Conservation (phyloP, 2,113 vertebrate species). For the Tychaedon coryphoeus region DNA sequence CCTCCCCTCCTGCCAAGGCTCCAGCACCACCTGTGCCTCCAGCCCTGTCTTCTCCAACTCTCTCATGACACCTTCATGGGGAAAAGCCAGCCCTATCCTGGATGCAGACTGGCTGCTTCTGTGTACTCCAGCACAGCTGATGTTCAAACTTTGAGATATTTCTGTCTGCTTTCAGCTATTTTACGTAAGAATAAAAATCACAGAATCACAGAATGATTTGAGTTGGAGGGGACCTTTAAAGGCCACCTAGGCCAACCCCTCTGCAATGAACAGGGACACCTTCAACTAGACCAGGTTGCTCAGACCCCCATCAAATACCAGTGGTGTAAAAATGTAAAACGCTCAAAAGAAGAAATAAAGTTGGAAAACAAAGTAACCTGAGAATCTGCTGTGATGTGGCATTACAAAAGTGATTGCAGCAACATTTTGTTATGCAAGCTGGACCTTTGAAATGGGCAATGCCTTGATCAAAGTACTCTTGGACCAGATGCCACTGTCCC, state of each 20-base stretch:
- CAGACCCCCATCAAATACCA: background rate
- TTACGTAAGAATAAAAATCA: background rate
- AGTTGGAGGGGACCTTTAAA: background rate
- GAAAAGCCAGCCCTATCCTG: background rate
- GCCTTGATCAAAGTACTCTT: background rate
- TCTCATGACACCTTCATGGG: background rate
- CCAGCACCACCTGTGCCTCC: background rate
- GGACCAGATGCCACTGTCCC: background rate
- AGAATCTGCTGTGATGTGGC: rapidly evolving
- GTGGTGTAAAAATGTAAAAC: background rate
- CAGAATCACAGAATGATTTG: background rate
- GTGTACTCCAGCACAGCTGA: background rate
- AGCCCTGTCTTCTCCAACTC: background rate
- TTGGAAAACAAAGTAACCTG: background rate
- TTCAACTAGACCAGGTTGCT: background rate
- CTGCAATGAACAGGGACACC: background rate
- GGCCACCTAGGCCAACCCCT: background rate
- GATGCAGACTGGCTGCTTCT: background rate
- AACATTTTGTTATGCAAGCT: background rate
- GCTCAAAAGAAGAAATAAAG: background rate
- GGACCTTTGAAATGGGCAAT: background rate
- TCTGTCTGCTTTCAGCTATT: background rate
- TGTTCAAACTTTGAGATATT: background rate
- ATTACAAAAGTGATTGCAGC: background rate
- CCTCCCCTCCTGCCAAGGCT: background rate